phyloP scores from a whole-genome alignment of 2,113 vertebrate genomes.

The Rhipidura dahli region DNA sequence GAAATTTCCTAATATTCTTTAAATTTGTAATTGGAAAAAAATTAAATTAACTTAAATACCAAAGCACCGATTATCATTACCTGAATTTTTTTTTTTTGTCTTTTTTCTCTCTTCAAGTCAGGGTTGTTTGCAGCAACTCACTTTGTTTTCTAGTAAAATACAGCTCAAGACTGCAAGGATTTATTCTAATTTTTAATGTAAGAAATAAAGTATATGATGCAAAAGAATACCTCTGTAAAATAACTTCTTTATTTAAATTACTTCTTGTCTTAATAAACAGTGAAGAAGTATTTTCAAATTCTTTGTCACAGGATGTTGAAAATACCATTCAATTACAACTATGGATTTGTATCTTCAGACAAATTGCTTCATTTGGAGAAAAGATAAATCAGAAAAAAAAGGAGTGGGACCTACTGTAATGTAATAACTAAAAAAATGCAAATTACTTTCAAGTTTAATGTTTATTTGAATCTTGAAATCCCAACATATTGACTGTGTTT shows the following conservation, averaged over 20 bases:
- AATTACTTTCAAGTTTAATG: not conserved
- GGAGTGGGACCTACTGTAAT: rapidly evolving
- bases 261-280: not conserved
- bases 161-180: not conserved
- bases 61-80: not conserved
- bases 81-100: not conserved
- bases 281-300: not conserved
- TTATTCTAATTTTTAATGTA: not conserved
- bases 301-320: not conserved
- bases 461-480: not conserved
- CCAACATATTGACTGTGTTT: not conserved
- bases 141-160: not conserved
- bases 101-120: not conserved
- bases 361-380: not conserved
- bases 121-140: not conserved
- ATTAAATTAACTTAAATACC: not conserved
- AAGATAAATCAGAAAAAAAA: not conserved
- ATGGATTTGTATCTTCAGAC: not conserved
- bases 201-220: not conserved
- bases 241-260: not conserved
- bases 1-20: not conserved
- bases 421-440: not conserved
- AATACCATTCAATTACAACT: not conserved
- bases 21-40: not conserved
- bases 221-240: not conserved